Percentiles rank a stretch among this genome's conserved stretches.
Evolutionary conservation across 2,113 vertebrate genomes (phyloP).

Genomic region (Myxocyprinus asiaticus): DNA sequence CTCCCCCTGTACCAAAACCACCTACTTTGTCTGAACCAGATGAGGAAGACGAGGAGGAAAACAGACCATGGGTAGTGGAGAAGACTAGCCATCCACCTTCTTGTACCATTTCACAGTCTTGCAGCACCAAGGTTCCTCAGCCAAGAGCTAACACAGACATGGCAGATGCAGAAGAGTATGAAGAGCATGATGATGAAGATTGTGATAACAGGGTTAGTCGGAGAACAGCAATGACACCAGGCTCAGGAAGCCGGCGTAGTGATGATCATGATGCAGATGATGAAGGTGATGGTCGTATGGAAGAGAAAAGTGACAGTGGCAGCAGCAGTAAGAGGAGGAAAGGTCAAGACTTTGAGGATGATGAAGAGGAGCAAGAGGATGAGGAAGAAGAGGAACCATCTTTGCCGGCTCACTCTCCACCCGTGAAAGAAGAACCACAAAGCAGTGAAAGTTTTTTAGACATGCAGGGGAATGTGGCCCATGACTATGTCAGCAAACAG

Average conservation of each 20-base stretch:
- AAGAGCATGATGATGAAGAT: constrained; percentile 77
- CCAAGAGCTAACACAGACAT: constrained; percentile 69
- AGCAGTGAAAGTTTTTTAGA: constrained; percentile 81
- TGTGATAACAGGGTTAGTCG: constrained; percentile 75
- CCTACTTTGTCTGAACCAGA: constrained; percentile 67
- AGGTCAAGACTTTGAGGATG: constrained; percentile 72
- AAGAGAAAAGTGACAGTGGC: constrained; percentile 79
- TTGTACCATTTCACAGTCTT: constrained; percentile 62
- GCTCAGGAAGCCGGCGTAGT: constrained; percentile 78
- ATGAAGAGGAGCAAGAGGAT: constrained; percentile 74
- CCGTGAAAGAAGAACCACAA: constrained; percentile 79
- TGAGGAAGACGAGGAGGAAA: constrained; percentile 80
- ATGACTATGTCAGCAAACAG: constrained; percentile 76
- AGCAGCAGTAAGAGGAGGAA: constrained; percentile 68
- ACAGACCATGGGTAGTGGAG: constrained; percentile 82
- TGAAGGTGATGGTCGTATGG: constrained; percentile 88
- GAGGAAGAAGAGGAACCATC: constrained; percentile 69
- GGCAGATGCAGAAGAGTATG: constrained; percentile 76
- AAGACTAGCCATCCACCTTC: constrained; percentile 79
- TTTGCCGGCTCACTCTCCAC: constrained; percentile 69
- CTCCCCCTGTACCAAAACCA: constrained; percentile 66
- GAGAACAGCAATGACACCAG: constrained; percentile 63
- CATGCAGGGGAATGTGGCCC: constrained; percentile 69
- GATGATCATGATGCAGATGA: constrained; percentile 97
- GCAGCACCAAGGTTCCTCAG: constrained; percentile 61